These are phyloP conservation scores for Acanthochromis polyacanthus DNA, from an alignment of 2,113 vertebrate genomes.

Conservation along the genomic window DNA sequence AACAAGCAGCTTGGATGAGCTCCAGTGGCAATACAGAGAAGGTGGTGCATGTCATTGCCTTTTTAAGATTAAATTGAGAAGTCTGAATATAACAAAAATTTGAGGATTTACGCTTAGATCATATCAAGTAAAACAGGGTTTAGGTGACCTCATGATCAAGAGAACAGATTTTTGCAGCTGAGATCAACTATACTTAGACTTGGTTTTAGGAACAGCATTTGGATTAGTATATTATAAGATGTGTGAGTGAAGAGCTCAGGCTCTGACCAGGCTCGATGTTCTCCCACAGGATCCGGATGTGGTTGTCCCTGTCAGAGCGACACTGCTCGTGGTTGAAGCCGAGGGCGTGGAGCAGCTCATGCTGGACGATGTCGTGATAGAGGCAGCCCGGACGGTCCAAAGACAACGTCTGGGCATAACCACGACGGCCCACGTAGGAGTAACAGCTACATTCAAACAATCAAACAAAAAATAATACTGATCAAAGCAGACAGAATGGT, in stretches of 20 bases:
- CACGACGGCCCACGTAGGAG: conserved; percentile 73
- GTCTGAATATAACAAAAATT: too few species aligned
- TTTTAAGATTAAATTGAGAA: too few species aligned
- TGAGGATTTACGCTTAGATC: too few species aligned
- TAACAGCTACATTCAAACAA: conserved; percentile 69
- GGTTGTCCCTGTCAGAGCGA: conserved; percentile 79
- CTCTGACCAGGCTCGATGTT: conserved; percentile 72
- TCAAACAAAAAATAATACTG: too few species aligned
- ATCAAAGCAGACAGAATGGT: not conserved
- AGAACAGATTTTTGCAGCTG: too few species aligned
- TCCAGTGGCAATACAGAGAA: too few species aligned
- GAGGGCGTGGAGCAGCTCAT: conserved; percentile 82
- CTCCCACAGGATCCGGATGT: conserved; percentile 76
- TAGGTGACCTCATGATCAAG: too few species aligned
- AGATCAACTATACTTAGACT: too few species aligned
- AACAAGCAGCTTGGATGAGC: too few species aligned
- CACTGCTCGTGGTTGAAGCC: conserved; percentile 85
- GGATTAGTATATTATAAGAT: not conserved
- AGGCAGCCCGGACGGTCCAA: conserved; percentile 74
- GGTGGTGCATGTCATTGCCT: too few species aligned
- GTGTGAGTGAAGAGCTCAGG: not conserved
- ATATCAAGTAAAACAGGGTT: too few species aligned
- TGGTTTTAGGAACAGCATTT: not conserved
- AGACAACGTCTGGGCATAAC: conserved; percentile 72
- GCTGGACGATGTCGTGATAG: conserved; percentile 76